Conservation (phyloP, 1,140 invertebrate genomes). For the Orchesella cincta region DNA sequence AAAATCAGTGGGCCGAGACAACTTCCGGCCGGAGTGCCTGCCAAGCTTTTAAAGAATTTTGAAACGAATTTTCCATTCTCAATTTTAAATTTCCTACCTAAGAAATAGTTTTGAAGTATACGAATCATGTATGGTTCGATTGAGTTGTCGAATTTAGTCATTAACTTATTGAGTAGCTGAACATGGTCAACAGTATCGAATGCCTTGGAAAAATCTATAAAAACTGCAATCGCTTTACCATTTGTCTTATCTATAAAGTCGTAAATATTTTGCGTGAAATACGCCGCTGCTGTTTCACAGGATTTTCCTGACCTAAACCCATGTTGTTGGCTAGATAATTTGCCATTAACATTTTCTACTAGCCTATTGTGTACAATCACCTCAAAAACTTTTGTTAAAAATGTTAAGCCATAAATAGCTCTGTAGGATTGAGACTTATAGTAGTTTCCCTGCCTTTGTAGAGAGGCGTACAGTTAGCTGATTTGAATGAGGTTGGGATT, state of each 20-base stretch:
- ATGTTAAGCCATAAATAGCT: no score
- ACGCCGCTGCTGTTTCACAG: background rate
- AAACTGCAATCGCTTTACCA: conserved; percentile 13
- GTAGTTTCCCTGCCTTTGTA: no score
- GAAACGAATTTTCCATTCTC: background rate
- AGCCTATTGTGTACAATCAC: no score
- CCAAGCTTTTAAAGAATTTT: background rate
- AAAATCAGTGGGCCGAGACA: conserved; percentile 50
- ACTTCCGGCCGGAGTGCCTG: conserved; percentile 53
- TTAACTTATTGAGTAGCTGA: conserved; percentile 1
- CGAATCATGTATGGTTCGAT: background rate
- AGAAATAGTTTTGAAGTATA: background rate
- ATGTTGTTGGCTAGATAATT: background rate
- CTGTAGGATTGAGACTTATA: no score
- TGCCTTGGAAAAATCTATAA: conserved; percentile 32
- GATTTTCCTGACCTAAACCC: conserved; percentile 22
- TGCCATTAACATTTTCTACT: no score
- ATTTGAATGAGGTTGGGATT: no score
- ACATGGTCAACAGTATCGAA: conserved; percentile 15
- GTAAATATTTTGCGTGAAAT: conserved; percentile 5
- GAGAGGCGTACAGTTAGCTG: no score
- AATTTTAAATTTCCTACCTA: background rate
- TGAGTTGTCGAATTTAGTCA: background rate
- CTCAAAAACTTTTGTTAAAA: no score
- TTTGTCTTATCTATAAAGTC: background rate